phyloP scores from a whole-genome alignment of 2,888 invertebrate species.

The Parelbella ahira region DNA sequence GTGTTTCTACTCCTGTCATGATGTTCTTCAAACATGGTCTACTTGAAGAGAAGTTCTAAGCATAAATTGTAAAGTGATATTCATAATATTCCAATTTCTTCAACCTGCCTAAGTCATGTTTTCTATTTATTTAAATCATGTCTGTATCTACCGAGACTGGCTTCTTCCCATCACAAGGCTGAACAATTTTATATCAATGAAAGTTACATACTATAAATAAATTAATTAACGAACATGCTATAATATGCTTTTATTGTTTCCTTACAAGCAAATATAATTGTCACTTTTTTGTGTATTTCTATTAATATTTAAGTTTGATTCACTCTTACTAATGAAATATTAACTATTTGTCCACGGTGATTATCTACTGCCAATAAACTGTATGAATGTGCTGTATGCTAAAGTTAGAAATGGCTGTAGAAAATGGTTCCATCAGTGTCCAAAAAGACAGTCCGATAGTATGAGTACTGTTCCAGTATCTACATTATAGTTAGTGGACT shows the following conservation, averaged over 20 bases:
- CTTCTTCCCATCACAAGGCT: conserved; percentile 69
- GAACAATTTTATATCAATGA: conserved; percentile 72
- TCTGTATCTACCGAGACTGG: conserved; percentile 57
- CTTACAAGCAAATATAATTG: no score
- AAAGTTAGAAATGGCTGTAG: no score
- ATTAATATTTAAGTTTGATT: neutral
- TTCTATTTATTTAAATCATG: conserved; percentile 76
- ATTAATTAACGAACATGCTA: conserved; percentile 72
- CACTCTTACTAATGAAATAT: no score
- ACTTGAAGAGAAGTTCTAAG: conserved; percentile 95
- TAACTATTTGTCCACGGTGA: no score
- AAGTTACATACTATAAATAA: conserved; percentile 72
- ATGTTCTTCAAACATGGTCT: conserved; percentile 98
- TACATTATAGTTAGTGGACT: no score
- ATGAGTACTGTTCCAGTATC: no score
- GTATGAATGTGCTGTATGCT: no score
- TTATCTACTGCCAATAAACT: no score
- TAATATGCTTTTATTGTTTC: no score
- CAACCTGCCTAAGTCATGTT: conserved; percentile 56
- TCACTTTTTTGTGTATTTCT: neutral
- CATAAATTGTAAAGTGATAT: conserved; percentile 45
- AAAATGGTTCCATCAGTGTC: no score
- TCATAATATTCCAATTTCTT: conserved; percentile 59
- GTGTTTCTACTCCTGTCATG: conserved; percentile 90
- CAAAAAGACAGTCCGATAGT: no score